Evolutionary conservation across 2,888 invertebrate species (phyloP), one percentile per base, ranked within the genome.

Genomic region (Noctua janthina): DNA sequence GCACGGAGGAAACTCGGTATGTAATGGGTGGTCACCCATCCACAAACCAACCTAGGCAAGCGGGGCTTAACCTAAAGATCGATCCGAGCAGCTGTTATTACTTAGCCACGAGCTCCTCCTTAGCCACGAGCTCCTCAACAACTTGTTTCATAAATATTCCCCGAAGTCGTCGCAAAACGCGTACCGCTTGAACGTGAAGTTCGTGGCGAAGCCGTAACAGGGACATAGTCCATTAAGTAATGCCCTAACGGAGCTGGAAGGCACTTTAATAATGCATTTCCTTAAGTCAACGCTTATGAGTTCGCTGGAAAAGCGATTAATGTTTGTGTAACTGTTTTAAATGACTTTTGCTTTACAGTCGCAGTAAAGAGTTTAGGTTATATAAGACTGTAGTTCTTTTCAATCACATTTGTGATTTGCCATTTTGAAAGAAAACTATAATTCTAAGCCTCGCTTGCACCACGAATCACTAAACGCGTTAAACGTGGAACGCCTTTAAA

Each of bases 231-330:
- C 74, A 84, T 84, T 84, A 81, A 71, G 81, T 76, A 84, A 84
- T 76, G 70, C 15, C 10, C 35, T 77, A 84, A 81, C 84, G 81
- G 84, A n/a, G 49, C 51, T 56, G 29, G 29, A 56, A 68, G 62
- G 74, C 66, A 77, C 23, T 84, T 35, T 81, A 81, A 84, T 84
- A 77, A 71, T 35, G 54, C 15, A 84, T 76, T 84, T 84, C 81
- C 84, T 84, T 81, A 77, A 71, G 54, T 43, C 75, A 71, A 81
- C 66, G 74, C 76, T 81, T 62, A 81, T 17, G 69, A 46, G 76
- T 81, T 84, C 46, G 13, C 70, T 76, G 59, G 69, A 84, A 83
- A 82, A 54, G 35, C 73, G 17, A 82, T 78, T 78, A 78, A 43
- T 70, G 74, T 56, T 76, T 70, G 64, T 49, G 29, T 70, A 70